These are phyloP conservation scores for Pholis gunnellus DNA, from an alignment of 2,113 vertebrate genomes.

Conservation along the genomic window DNA sequence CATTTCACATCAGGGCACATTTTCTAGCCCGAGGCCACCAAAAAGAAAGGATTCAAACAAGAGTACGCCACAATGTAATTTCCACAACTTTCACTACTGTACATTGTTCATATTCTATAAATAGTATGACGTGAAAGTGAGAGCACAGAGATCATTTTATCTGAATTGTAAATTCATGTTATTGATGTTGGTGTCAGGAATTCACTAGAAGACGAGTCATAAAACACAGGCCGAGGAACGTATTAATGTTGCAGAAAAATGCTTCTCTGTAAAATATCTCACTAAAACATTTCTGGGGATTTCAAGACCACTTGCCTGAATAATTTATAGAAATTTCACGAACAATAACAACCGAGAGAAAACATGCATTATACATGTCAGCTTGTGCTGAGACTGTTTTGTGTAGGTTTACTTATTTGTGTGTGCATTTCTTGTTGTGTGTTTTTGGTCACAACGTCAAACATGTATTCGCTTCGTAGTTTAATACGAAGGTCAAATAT, in stretches of 20 bases:
- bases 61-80: constrained; percentile 62
- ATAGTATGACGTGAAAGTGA: constrained; percentile 44
- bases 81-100: constrained; percentile 56
- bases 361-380: constrained; percentile 72
- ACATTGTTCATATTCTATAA: constrained; percentile 66
- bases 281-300: constrained; percentile 72
- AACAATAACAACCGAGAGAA: constrained; percentile 72
- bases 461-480: not conserved
- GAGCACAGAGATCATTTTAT: constrained; percentile 55
- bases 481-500: constrained; percentile 7
- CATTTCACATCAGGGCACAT: constrained; percentile 74
- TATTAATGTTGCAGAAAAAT: constrained; percentile 72
- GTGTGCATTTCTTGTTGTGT: constrained; percentile 27
- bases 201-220: constrained; percentile 54
- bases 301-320: constrained; percentile 69
- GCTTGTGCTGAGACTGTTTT: constrained; percentile 46
- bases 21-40: constrained; percentile 62
- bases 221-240: constrained; percentile 53
- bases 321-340: constrained; percentile 76
- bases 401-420: constrained; percentile 51
- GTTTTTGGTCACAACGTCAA: constrained; percentile 35
- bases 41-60: constrained; percentile 66
- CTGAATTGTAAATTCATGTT: constrained; percentile 71
- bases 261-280: constrained; percentile 69
- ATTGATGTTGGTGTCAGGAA: constrained; percentile 58